Evolutionary conservation across 2,113 vertebrate species (phyloP).

Genomic region (Notiomystis cincta): DNA sequence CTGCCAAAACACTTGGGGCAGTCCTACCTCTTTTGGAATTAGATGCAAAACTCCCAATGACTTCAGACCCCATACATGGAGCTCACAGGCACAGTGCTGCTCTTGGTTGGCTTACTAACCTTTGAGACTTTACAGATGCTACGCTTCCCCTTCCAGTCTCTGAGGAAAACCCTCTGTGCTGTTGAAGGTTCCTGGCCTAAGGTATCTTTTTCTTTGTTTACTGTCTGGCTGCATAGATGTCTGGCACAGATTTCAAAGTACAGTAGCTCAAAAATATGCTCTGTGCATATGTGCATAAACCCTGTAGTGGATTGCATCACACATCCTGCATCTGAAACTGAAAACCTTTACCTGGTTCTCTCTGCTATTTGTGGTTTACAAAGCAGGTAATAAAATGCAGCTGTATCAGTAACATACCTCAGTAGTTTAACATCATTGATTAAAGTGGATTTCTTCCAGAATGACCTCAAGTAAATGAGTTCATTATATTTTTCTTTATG

Average conservation of each 20-base stretch:
- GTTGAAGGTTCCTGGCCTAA: slow-evolving; percentile 36
- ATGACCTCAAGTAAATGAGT: not conserved
- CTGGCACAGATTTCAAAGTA: slow-evolving; percentile 62
- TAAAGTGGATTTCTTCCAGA: slow-evolving; percentile 9
- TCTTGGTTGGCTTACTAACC: slow-evolving; percentile 35
- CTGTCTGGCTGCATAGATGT: slow-evolving; percentile 61
- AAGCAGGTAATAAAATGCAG: slow-evolving; percentile 8
- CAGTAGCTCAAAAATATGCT: slow-evolving; percentile 38
- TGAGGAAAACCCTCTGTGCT: slow-evolving; percentile 27
- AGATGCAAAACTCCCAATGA: not conserved
- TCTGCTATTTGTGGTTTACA: not conserved
- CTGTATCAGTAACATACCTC: not conserved
- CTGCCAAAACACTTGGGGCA: not conserved
- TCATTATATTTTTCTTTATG: slow-evolving; percentile 15
- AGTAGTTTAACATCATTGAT: not conserved
- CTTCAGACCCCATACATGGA: not conserved
- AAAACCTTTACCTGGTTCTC: not conserved
- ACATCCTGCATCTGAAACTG: not conserved
- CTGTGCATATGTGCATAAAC: slow-evolving; percentile 1
- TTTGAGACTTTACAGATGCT: slow-evolving; percentile 25
- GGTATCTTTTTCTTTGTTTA: slow-evolving; percentile 60
- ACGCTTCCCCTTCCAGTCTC: not conserved
- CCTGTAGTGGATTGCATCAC: slow-evolving; percentile 13
- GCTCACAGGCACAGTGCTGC: not conserved
- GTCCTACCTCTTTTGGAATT: not conserved